Percentiles rank a stretch among this genome's conserved stretches.
phyloP scores from a whole-genome alignment of 2,797 vertebrate species.

The Lepidocolaptes lacrymiger region DNA sequence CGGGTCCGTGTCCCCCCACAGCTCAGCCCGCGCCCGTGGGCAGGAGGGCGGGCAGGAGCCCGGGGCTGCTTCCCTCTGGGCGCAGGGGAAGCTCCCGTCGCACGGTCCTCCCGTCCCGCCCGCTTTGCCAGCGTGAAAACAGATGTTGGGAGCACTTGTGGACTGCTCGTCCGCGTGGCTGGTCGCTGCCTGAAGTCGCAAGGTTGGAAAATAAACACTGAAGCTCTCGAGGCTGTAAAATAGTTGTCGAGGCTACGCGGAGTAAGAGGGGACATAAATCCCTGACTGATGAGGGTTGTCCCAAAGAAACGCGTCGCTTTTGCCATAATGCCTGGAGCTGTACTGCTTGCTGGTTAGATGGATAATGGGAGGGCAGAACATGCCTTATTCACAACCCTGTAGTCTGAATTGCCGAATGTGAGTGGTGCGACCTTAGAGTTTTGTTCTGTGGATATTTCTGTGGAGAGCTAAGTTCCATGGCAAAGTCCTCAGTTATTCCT shows the following conservation, averaged over 20 bases:
- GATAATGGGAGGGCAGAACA: background rate
- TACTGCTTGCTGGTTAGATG: accelerated
- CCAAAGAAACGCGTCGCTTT: background rate
- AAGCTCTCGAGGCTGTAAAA: background rate
- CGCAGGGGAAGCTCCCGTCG: background rate
- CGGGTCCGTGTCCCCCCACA: too few relatives aligned
- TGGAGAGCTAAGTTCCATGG: background rate
- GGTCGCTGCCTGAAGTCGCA: background rate
- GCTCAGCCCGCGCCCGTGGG: background rate
- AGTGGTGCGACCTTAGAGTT: background rate
- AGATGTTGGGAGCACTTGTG: accelerated
- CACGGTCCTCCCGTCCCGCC: background rate
- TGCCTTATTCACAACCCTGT: background rate
- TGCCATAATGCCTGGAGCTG: background rate
- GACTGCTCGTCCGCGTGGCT: background rate
- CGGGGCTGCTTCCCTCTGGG: background rate
- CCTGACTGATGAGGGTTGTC: background rate
- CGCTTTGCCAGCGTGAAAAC: accelerated
- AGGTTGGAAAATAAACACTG: accelerated
- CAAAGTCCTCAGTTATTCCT: background rate
- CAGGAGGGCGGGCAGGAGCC: background rate
- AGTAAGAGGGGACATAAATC: background rate
- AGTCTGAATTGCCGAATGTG: background rate
- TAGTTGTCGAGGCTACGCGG: accelerated
- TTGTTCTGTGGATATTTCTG: accelerated